A percentile compares a stretch with the other conserved stretches of the same genome.
Conservation (phyloP, 2,888 invertebrate genomes). For the Drosophila cracens region DNA sequence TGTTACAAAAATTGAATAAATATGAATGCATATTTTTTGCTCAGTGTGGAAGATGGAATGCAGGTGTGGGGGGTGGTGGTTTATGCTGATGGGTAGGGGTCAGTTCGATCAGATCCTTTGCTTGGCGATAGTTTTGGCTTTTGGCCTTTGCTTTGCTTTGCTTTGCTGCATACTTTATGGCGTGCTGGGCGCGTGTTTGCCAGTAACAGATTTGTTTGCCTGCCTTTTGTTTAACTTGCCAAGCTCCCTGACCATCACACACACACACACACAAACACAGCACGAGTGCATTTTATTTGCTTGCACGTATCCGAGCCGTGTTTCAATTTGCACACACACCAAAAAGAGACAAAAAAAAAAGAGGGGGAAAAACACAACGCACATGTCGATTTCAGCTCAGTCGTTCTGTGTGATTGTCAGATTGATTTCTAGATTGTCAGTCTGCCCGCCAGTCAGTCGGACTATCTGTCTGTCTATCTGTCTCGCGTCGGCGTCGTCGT, state of each 20-base stretch:
- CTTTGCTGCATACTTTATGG: conserved; percentile 74
- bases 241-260: conserved; percentile 3
- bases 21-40: not conserved
- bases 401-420: conserved; percentile 50
- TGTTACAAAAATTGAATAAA: not conserved
- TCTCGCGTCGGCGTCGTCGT: not conserved
- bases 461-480: not conserved
- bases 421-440: conserved; percentile 56
- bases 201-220: conserved; percentile 72
- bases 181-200: conserved; percentile 68
- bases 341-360: conserved; percentile 37
- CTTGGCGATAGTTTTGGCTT: conserved; percentile 15
- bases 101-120: conserved; percentile 40
- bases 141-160: conserved; percentile 27
- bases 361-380: conserved; percentile 21
- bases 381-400: conserved; percentile 70
- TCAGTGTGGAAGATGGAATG: not conserved
- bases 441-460: conserved; percentile 5
- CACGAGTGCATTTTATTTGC: conserved; percentile 52
- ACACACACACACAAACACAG: not conserved
- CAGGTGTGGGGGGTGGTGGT: not conserved
- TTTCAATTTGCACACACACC: conserved; percentile 73
- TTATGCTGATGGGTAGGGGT: conserved; percentile 12
- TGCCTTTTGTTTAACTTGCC: conserved; percentile 57
- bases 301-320: conserved; percentile 74